Percentiles rank a stretch among this genome's conserved stretches.
phyloP scores from a whole-genome alignment of 2,113 vertebrate genomes.

The Aegotheles bennettii region DNA sequence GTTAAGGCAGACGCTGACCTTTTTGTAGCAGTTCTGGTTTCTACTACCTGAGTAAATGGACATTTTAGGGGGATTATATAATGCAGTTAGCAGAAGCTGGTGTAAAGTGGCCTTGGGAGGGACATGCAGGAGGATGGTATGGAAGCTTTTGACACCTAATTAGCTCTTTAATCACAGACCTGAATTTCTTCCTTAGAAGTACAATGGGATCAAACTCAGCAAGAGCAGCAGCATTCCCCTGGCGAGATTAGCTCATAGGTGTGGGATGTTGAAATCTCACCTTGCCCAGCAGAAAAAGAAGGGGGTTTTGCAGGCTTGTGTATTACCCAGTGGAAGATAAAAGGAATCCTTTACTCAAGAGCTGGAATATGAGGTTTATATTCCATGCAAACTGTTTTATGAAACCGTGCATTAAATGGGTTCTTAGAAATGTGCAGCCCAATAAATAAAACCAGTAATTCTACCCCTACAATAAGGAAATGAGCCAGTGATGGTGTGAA shows the following conservation, averaged over 20 bases:
- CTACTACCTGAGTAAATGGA: neutral
- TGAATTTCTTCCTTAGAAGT: neutral
- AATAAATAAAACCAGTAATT: conserved; percentile 14
- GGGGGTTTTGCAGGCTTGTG: neutral
- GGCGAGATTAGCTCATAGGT: neutral
- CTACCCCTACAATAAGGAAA: neutral
- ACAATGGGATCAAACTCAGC: neutral
- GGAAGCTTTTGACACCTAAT: neutral
- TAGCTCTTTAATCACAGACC: neutral
- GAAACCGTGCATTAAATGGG: conserved; percentile 23
- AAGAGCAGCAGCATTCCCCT: neutral
- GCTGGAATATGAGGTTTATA: conserved; percentile 21
- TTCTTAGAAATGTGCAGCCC: neutral
- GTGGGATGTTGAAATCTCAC: neutral
- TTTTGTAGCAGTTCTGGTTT: neutral
- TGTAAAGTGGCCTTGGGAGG: neutral
- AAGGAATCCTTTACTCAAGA: neutral
- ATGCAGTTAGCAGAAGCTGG: neutral
- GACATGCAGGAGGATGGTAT: rapidly evolving
- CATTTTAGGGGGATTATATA: neutral
- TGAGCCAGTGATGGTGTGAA: neutral
- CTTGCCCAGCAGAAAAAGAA: neutral
- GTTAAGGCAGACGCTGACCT: neutral
- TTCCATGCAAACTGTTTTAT: conserved; percentile 2
- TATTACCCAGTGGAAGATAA: neutral